Evolutionary conservation across 1,140 invertebrate genomes (phyloP).

Genomic region (Leptinotarsa texana): DNA sequence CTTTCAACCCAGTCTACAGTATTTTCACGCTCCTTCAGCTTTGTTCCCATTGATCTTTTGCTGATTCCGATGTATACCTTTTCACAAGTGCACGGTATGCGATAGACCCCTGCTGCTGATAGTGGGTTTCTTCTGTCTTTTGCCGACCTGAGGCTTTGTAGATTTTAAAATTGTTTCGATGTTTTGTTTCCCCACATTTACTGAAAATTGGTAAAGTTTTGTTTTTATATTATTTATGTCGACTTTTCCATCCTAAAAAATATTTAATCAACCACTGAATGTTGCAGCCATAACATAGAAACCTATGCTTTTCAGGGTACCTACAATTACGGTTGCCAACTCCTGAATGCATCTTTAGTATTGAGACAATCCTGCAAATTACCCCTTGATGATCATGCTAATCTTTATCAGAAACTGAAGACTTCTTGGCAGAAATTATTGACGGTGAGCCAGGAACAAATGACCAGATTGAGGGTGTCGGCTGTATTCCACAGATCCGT

Average conservation of each 20-base stretch:
- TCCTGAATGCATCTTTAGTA: slow-evolving; percentile 75
- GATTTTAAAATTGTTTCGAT: no score
- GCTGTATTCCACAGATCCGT: slow-evolving; percentile 76
- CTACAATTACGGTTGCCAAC: slow-evolving; percentile 78
- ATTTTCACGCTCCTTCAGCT: no score
- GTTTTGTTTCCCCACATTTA: no score
- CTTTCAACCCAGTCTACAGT: no score
- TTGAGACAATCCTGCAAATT: slow-evolving; percentile 73
- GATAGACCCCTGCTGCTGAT: no score
- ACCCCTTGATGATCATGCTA: slow-evolving; percentile 63
- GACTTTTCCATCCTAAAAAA: no score
- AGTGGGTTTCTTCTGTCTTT: no score
- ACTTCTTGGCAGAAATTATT: slow-evolving; percentile 73
- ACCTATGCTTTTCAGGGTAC: slow-evolving; percentile 63
- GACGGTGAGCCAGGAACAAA: slow-evolving; percentile 74
- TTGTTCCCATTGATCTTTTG: no score
- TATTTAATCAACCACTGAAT: background rate
- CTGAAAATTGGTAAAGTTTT: no score
- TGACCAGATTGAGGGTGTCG: slow-evolving; percentile 75
- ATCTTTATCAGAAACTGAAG: slow-evolving; percentile 62
- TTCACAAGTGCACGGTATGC: no score
- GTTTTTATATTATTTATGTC: background rate
- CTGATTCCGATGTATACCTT: no score
- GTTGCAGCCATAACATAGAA: background rate
- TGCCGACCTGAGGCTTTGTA: no score